Percentiles rank a stretch among this genome's conserved stretches.
These are phyloP conservation scores for Cyclargus thomasi DNA, from an alignment of 1,140 invertebrate genomes.

Conservation along the genomic window DNA sequence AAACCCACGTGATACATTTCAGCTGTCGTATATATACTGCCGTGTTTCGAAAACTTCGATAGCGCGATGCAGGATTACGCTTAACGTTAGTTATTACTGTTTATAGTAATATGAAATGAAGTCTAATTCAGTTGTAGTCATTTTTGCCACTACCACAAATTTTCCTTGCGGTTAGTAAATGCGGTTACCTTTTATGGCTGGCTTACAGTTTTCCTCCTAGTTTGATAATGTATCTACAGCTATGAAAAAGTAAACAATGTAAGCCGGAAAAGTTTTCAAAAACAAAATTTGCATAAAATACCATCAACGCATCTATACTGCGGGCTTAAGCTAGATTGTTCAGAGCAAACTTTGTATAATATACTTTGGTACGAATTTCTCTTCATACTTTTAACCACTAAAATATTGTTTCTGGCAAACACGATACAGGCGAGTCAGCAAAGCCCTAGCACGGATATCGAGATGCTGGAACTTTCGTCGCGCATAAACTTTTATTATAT, in stretches of 20 bases:
- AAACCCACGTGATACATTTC: too few relatives aligned
- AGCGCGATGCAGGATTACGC: too few relatives aligned
- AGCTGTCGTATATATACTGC: too few relatives aligned
- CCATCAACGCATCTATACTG: not conserved
- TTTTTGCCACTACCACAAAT: too few relatives aligned
- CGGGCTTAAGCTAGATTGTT: slow-evolving; percentile 19
- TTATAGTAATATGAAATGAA: too few relatives aligned
- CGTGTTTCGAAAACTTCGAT: too few relatives aligned
- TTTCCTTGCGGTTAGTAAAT: too few relatives aligned
- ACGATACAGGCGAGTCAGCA: slow-evolving; percentile 54
- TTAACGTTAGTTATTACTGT: too few relatives aligned
- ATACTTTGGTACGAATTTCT: slow-evolving; percentile 27
- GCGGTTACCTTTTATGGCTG: too few relatives aligned
- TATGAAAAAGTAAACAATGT: not conserved
- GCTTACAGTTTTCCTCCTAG: too few relatives aligned
- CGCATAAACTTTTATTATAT: slow-evolving; percentile 1
- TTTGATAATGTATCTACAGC: too few relatives aligned
- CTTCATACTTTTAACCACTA: slow-evolving; percentile 64
- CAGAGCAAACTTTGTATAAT: slow-evolving; percentile 18
- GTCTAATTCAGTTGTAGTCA: too few relatives aligned
- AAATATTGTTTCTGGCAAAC: slow-evolving; percentile 65
- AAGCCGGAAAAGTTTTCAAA: not conserved
- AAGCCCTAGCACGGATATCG: slow-evolving; percentile 22
- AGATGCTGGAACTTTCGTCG: slow-evolving; percentile 6
- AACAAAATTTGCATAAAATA: slow-evolving; percentile 12